These are phyloP conservation scores for Lasioglossum baleicum DNA, from an alignment of 1,140 invertebrate species.

Conservation along the genomic window DNA sequence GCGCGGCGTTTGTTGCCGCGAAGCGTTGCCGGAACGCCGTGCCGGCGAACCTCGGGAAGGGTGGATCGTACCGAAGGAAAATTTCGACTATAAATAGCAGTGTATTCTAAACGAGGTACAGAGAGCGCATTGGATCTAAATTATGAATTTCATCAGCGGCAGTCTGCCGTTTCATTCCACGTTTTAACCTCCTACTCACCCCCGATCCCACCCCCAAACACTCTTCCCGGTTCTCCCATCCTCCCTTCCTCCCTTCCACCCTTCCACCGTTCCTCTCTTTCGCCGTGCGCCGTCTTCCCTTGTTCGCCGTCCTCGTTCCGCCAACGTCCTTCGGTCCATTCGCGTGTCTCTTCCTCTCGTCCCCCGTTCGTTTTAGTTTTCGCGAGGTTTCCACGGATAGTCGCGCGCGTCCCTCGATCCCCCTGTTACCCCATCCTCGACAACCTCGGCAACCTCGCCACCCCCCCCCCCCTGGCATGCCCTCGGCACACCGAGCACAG, in stretches of 20 bases:
- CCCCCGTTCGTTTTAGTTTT: constrained; percentile 50
- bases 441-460: too few species aligned
- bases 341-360: background rate
- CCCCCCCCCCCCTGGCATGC: constrained; percentile 15
- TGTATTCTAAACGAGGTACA: constrained; percentile 81
- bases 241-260: background rate
- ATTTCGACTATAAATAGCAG: constrained; percentile 81
- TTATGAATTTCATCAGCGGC: constrained; percentile 81
- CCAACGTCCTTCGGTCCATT: constrained; percentile 5
- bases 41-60: constrained; percentile 23
- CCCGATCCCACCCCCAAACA: constrained; percentile 22
- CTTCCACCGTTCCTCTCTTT: background rate
- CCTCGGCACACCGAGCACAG: background rate
- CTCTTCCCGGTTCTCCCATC: constrained; percentile 23
- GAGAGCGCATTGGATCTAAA: constrained; percentile 80
- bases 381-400: constrained; percentile 53
- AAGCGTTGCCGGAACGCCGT: background rate
- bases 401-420: constrained; percentile 35
- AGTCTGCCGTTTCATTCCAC: constrained; percentile 80
- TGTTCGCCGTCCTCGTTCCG: constrained; percentile 17
- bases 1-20: background rate
- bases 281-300: background rate
- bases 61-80: constrained; percentile 73
- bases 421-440: background rate
- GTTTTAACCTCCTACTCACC: constrained; percentile 71